phyloP scores from a whole-genome alignment of 2,888 invertebrate species.

The Phymatocera aterrima region DNA sequence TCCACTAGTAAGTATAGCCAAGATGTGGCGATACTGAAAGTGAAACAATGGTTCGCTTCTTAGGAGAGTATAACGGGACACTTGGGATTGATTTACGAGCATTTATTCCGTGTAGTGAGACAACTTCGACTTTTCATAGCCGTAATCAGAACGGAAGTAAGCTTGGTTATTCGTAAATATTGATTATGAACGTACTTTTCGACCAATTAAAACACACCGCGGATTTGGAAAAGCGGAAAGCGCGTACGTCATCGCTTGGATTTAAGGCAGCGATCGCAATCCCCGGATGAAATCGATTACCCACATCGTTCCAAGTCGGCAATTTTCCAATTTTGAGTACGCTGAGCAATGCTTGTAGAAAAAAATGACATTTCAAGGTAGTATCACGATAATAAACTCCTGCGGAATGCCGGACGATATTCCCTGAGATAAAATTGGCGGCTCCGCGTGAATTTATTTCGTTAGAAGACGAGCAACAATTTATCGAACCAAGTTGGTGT shows the following conservation, averaged over 20 bases:
- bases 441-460: neutral
- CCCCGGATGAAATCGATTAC: neutral
- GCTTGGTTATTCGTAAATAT: constrained; percentile 8
- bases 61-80: constrained; percentile 36
- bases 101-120: constrained; percentile 20
- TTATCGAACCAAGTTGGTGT: neutral
- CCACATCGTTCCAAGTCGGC: neutral
- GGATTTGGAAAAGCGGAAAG: neutral
- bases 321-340: no score
- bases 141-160: constrained; percentile 7
- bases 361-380: no score
- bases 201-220: neutral
- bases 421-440: neutral
- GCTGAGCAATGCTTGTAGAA: no score
- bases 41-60: constrained; percentile 29
- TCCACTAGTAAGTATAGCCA: neutral
- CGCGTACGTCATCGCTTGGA: neutral
- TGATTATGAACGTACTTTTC: neutral
- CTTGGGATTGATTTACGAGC: constrained; percentile 29
- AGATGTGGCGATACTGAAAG: constrained; percentile 8
- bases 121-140: neutral
- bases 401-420: no score
- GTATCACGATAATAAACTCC: no score
- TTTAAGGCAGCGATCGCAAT: neutral
- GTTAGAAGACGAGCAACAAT: neutral